Evolutionary conservation across 1,140 invertebrate genomes (phyloP), one percentile per base, ranked within the genome.

Genomic region (Penaeus chinensis): DNA sequence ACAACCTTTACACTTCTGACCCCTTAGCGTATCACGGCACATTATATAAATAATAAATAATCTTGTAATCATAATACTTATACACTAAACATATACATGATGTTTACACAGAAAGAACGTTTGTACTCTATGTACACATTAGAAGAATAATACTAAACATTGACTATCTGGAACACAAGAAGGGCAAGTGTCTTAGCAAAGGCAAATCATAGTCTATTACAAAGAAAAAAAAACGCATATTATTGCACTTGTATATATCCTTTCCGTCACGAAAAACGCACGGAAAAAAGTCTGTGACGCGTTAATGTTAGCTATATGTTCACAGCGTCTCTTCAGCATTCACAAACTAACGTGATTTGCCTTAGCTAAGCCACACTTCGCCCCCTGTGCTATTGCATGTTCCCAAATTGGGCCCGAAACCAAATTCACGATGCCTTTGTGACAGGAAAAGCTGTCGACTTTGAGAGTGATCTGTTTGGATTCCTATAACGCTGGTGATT

Each of bases 51-150:
- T 61, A 79, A 79, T 79, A 79, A 79, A 79, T 79, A 79, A 79
- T 60, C 22, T 79, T 79, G 77, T 24, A 79, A n/a, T 61, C 77
- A 61, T 60, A 79, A 60, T 24, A 79, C 77, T 79, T 61, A 76
- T 19, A 24, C 61, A 60, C 10, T 79, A 79, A 61, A 79, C 77
- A 79, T 79, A 79, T 60, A 79, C 47, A 79, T 54, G n/a, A 77
- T 47, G 76, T 27, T 22, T 77, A 77, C 32, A 77, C n/a, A 79
- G 24, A 42, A 79, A 61, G 16, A 79, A n/a, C n/a, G 4, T 79
- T 79, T 79, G 77, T 79, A 79, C 77, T 79, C 54, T 79, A 54
- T 79, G 77, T 79, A 79, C 77, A 79, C 61, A 79, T 79, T 79
- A n/a, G n/a, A 79, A 79, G n/a, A 79, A 79, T 54, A 54, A 54